phyloP scores from a whole-genome alignment of 2,888 invertebrate genomes.

The Silvanus unidentatus region DNA sequence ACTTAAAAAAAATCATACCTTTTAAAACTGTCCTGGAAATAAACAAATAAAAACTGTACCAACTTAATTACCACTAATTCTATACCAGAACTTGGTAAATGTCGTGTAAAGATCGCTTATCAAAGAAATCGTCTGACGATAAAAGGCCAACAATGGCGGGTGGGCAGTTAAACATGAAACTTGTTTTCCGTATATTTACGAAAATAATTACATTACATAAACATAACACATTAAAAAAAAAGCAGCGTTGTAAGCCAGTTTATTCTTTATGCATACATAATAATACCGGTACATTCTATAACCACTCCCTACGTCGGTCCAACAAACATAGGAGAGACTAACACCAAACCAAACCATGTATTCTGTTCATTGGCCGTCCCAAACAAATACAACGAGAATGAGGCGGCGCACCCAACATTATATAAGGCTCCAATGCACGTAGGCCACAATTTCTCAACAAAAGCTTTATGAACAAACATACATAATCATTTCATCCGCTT shows the following conservation, averaged over 20 bases:
- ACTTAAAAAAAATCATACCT: too few relatives aligned
- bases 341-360: slow-evolving; percentile 8
- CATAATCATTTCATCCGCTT: background rate
- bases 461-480: background rate
- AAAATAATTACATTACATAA: too few relatives aligned
- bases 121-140: too few relatives aligned
- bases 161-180: slow-evolving; percentile 6
- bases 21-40: too few relatives aligned
- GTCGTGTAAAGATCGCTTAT: too few relatives aligned
- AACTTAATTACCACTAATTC: too few relatives aligned
- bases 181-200: slow-evolving; percentile 1
- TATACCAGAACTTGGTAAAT: too few relatives aligned
- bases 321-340: slow-evolving; percentile 25
- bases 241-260: background rate
- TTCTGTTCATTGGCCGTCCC: slow-evolving; percentile 18
- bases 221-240: too few relatives aligned
- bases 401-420: slow-evolving; percentile 27
- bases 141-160: slow-evolving; percentile 21
- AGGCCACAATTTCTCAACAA: slow-evolving; percentile 15
- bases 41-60: too few relatives aligned
- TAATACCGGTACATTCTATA: background rate
- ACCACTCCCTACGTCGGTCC: slow-evolving; percentile 28
- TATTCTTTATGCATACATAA: slow-evolving; percentile 13
- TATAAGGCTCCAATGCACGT: slow-evolving; percentile 25
- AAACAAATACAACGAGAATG: slow-evolving; percentile 3